Evolutionary conservation across 2,888 invertebrate species (phyloP), one percentile per base, ranked within the genome.

Genomic region (Antheraea assamensis): DNA sequence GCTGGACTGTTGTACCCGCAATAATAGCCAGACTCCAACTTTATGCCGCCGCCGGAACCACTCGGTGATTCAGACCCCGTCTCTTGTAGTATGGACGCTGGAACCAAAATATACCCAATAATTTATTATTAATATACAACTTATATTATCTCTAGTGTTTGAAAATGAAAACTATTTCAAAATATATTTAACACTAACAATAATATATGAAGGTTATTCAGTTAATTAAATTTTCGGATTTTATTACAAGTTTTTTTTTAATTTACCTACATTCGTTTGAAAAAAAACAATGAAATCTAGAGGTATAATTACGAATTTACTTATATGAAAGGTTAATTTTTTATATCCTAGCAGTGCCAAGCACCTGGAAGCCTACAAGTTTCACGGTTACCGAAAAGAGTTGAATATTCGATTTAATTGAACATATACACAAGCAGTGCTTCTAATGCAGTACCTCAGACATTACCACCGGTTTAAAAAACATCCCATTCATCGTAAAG

Each of bases 31-130:
- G 95, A 93, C 90, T 95, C 95, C 85, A 95, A 78, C 83, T 95
- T 95, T 73, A 95, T 95, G 24, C 94, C 93, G 73, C 93, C 92
- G 7, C 92, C 92, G 5, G 94, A 93, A 2, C 93, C 93, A 71
- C 92, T 82, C n/a, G 94, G 95, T 0, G 95, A 95, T 91, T 97
- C 96, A 83, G 97, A 97, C 78, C 96, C 97, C 79, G 97, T 96
- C 94, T 98, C 98, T 94, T 98, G 98, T 91, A 99, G 97, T 90
- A 99, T 99, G 88, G 99, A 99, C 82, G 98, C 99, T 99, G 96
- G 83, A 96, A 96, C 70, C 70, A 72, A 21, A 71, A 55, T 35
- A 55, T n/a, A 64, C 17, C 1, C n/a, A n/a, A 13, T 2, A 24
- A 30, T 27, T 52, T 73, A 58, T 31, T 73, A n/a, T 24, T 55